These are phyloP conservation scores for Nycticryphes semicollaris DNA, from an alignment of 2,113 vertebrate species.

Conservation along the genomic window DNA sequence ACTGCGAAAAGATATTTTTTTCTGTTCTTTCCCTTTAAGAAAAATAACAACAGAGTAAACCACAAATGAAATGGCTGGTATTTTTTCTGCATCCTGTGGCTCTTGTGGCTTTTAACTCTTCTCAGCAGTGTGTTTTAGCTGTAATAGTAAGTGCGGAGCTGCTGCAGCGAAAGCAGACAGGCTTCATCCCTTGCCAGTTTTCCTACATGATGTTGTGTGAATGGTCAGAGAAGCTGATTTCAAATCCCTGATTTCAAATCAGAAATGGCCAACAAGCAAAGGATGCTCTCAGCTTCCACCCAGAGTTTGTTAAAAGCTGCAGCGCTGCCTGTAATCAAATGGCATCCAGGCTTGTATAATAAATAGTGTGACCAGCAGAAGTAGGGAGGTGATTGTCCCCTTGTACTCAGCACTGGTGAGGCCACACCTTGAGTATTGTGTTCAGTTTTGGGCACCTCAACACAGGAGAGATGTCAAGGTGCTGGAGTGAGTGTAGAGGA, in stretches of 20 bases:
- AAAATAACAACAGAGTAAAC: not conserved
- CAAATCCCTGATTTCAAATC: not conserved
- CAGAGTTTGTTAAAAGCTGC: not conserved
- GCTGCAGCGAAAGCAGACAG: not conserved
- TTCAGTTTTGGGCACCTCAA: too few species aligned
- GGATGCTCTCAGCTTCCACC: not conserved
- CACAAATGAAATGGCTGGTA: not conserved
- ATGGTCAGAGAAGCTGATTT: not conserved
- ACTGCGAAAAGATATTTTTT: not conserved
- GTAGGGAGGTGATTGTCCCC: too few species aligned
- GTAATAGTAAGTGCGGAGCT: conserved; percentile 9
- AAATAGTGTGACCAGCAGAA: too few species aligned
- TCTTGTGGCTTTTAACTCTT: conserved; percentile 38
- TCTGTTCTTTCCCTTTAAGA: not conserved
- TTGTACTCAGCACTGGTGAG: too few species aligned
- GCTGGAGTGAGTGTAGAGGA: too few species aligned
- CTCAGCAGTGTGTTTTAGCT: not conserved
- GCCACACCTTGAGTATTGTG: too few species aligned
- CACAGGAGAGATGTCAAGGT: too few species aligned
- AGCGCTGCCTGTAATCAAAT: not conserved
- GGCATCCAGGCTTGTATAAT: too few species aligned
- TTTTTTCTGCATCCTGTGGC: not conserved
- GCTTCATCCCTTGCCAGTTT: not conserved
- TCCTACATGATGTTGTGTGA: not conserved
- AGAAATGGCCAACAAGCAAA: not conserved